These are phyloP conservation scores for Brachionus calyciflorus DNA, from an alignment of 1,140 invertebrate species.

Conservation along the genomic window DNA sequence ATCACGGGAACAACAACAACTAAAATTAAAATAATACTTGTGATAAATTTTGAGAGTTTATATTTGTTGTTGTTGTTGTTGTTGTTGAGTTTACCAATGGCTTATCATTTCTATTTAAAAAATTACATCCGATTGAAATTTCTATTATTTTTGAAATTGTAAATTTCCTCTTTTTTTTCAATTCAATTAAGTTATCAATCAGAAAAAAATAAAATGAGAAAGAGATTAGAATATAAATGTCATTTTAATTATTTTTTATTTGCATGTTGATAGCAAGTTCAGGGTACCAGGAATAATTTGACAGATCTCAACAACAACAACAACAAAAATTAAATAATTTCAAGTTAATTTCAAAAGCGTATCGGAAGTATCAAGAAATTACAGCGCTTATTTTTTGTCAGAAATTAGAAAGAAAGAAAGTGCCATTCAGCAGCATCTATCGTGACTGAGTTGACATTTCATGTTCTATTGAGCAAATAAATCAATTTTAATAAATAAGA, in stretches of 20 bases:
- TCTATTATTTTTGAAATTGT: not conserved
- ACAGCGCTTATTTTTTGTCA: not conserved
- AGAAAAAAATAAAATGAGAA: too few relatives aligned
- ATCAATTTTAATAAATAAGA: not conserved
- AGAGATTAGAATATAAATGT: conserved; percentile 18
- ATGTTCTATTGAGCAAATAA: conserved; percentile 6
- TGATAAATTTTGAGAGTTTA: conserved; percentile 28
- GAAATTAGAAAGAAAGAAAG: too few relatives aligned
- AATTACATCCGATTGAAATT: conserved; percentile 41
- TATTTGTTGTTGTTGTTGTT: too few relatives aligned
- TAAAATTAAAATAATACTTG: not conserved
- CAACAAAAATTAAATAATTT: conserved; percentile 38
- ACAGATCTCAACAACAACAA: not conserved
- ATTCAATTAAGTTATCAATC: conserved; percentile 42
- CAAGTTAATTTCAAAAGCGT: conserved; percentile 44
- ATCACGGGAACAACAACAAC: not conserved
- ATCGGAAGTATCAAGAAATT: conserved; percentile 13
- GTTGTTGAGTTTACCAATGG: not conserved
- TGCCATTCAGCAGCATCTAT: not conserved
- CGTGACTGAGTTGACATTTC: conserved; percentile 34
- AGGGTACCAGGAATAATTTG: too few relatives aligned
- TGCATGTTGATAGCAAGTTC: conserved; percentile 21
- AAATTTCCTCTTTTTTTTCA: conserved; percentile 6
- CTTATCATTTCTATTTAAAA: conserved; percentile 9
- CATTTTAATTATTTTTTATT: conserved; percentile 31